Percentiles rank a stretch among this genome's conserved stretches.
Conservation (phyloP, 1,140 invertebrate species). For the Brachionus koreanus region DNA sequence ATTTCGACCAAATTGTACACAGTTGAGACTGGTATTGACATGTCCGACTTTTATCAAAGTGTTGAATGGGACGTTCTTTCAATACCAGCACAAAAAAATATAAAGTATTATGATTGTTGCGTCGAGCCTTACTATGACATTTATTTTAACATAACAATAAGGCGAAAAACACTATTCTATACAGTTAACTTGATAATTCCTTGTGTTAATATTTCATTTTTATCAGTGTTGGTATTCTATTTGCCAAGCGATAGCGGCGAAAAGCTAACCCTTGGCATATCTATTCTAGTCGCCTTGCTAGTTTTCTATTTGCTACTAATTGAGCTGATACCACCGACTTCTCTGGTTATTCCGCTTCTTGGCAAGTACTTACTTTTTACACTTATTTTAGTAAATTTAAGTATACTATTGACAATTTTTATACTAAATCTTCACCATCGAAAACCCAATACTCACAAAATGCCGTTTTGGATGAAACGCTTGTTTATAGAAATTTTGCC, state of each 20-base stretch:
- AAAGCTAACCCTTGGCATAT: conserved; percentile 96
- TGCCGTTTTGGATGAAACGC: conserved; percentile 88
- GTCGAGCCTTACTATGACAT: conserved; percentile 57
- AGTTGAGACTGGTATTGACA: conserved; percentile 45
- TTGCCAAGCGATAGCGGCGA: conserved; percentile 95
- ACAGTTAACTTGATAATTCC: conserved; percentile 59
- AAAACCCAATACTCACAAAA: conserved; percentile 88
- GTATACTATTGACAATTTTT: conserved; percentile 94
- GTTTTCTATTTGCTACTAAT: conserved; percentile 98
- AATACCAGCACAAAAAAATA: conserved; percentile 48
- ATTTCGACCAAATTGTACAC: conserved; percentile 39
- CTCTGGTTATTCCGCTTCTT: conserved; percentile 89
- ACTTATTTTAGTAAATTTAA: conserved; percentile 96
- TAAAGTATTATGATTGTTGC: conserved; percentile 46
- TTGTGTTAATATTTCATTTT: conserved; percentile 70
- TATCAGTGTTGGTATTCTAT: conserved; percentile 96
- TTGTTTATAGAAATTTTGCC: conserved; percentile 88
- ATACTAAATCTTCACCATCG: conserved; percentile 96
- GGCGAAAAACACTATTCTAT: conserved; percentile 58
- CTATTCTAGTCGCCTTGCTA: conserved; percentile 96
- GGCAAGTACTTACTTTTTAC: conserved; percentile 99
- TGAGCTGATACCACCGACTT: conserved; percentile 96
- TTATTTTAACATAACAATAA: conserved; percentile 56
- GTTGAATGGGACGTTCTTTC: conserved; percentile 48
- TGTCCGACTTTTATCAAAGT: conserved; percentile 45